Base-by-base conservation (phyloP, 2,113 vertebrate species). In the Synchiropus splendidus region DNA sequence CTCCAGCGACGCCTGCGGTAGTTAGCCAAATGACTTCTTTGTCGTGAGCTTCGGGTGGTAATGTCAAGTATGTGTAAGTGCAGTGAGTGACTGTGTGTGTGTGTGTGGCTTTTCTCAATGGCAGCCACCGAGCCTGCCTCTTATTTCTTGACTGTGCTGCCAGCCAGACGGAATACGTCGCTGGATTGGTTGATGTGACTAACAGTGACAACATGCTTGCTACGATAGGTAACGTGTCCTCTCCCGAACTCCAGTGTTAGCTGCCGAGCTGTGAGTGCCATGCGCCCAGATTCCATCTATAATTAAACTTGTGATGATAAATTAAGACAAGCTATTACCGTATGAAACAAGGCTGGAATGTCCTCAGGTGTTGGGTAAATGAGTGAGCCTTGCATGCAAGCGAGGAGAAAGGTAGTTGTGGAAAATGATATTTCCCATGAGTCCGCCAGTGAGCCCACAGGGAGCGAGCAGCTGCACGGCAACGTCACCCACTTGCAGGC, bases 391-490 rank as follows among this genome's bases (percentile, higher is more conserved):
- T 48, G 55, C 64, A 60, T 53, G 56, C 59, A 52, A 72, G 46
- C 58, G 65, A 48, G 53, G 50, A 31, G 41, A 54, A 41, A 45
- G 47, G 59, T 51, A 42, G 63, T 54, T 48, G 46, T 62, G 52
- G 64, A 64, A 77, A 75, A 73, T 63, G 70, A 61, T 61, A 70
- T 75, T 78, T 78, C 72, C 76, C 76, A 64, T 55, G 72, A 74
- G 78, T 31, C 52, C 33, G 6, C 18, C 17, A 50, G 17, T 69
- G 54, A 48, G 54, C 54, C 54, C 62, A 55, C 58, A 48, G 52
- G 12, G 17, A 51, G 45, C 14, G 10, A 71, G 66, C 70, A 70
- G 66, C 66, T 74, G 70, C 54, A 37, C 15, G 54, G 57, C 62
- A 50, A 58, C 45, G 40, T 66, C 73, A 70, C 61, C 74, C 64